phyloP scores from a whole-genome alignment of 1,140 invertebrate species.

The Ectropis grisescens region DNA sequence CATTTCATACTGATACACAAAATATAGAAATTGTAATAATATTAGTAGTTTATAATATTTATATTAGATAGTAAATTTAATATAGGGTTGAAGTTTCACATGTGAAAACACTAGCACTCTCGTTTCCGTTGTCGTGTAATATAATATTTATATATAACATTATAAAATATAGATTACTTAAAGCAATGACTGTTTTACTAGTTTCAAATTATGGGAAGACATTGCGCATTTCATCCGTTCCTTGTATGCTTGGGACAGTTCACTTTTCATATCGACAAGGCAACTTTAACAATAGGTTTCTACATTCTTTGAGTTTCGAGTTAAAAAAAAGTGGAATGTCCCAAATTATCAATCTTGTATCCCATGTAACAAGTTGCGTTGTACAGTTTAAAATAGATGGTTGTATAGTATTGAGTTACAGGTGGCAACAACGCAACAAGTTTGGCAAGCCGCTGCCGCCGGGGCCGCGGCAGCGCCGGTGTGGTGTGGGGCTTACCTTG shows the following conservation, averaged over 20 bases:
- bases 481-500: conserved; percentile 56
- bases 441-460: conserved; percentile 13
- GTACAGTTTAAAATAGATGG: neutral
- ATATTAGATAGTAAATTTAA: conserved; percentile 56
- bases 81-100: conserved; percentile 64
- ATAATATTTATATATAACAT: conserved; percentile 59
- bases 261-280: conserved; percentile 43
- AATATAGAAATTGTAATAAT: conserved; percentile 45
- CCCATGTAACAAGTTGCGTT: conserved; percentile 47
- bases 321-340: conserved; percentile 39
- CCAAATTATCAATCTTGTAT: conserved; percentile 45
- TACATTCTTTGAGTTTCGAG: too few relatives aligned
- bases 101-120: conserved; percentile 69
- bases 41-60: conserved; percentile 65
- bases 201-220: conserved; percentile 68
- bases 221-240: conserved; percentile 70
- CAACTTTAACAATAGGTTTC: too few relatives aligned
- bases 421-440: conserved; percentile 35
- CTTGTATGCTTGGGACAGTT: conserved; percentile 52
- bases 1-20: conserved; percentile 33
- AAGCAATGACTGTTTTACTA: conserved; percentile 60
- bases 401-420: too few relatives aligned
- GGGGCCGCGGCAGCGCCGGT: conserved; percentile 11
- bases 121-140: conserved; percentile 55
- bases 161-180: conserved; percentile 57